Conservation (phyloP, 2,113 vertebrate species). For the Cololabis saira region DNA sequence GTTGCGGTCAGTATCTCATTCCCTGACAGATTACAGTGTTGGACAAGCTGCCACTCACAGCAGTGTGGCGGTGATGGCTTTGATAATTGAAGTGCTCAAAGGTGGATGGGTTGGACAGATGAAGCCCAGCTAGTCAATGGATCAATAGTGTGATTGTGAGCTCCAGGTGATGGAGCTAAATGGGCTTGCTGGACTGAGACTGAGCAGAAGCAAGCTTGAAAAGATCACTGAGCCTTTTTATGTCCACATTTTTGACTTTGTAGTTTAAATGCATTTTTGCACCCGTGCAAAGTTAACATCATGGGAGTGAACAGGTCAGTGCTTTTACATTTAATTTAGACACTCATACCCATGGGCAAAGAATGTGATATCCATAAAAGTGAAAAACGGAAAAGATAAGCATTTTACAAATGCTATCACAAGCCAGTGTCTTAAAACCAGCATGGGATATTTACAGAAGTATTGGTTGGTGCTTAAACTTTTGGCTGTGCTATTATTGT, state of each 20-base stretch:
- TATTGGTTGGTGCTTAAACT: slow-evolving; percentile 44
- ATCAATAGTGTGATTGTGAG: slow-evolving; percentile 79
- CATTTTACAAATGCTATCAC: slow-evolving; percentile 48
- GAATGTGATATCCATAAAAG: slow-evolving; percentile 43
- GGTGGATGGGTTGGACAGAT: slow-evolving; percentile 76
- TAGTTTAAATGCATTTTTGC: slow-evolving; percentile 44
- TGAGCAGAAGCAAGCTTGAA: slow-evolving; percentile 27
- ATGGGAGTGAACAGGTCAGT: slow-evolving; percentile 24
- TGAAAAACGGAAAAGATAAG: slow-evolving; percentile 49
- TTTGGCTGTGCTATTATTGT: slow-evolving; percentile 50
- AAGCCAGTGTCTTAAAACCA: slow-evolving; percentile 36
- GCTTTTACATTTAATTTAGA: slow-evolving; percentile 46
- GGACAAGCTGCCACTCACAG: slow-evolving; percentile 78
- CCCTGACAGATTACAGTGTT: slow-evolving; percentile 79
- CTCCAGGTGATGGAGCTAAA: slow-evolving; percentile 71
- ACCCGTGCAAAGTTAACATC: slow-evolving; percentile 22
- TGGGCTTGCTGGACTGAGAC: slow-evolving; percentile 53
- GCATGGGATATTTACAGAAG: slow-evolving; percentile 39
- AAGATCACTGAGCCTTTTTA: slow-evolving; percentile 49
- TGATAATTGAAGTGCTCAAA: slow-evolving; percentile 83
- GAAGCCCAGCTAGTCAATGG: slow-evolving; percentile 73
- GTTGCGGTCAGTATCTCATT: slow-evolving; percentile 65
- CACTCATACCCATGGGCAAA: slow-evolving; percentile 23
- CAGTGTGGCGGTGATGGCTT: slow-evolving; percentile 72
- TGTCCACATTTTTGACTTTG: slow-evolving; percentile 30